Conservation (phyloP, 2,888 invertebrate genomes). For the Marasmarcha lunaedactyla region DNA sequence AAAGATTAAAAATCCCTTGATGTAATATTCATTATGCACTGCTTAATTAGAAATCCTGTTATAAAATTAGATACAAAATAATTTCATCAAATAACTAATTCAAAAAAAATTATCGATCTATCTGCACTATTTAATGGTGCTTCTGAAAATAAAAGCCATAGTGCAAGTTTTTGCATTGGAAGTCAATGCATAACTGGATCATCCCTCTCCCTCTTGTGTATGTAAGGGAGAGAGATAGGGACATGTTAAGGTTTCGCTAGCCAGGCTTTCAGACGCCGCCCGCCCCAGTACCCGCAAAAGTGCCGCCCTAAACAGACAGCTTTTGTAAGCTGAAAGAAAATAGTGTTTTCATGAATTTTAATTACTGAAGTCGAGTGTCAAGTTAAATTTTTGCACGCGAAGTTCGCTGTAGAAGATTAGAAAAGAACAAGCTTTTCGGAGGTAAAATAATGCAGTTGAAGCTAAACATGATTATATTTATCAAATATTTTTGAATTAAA, state of each 20-base stretch:
- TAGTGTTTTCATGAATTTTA: neutral
- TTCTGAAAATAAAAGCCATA: slow-evolving; percentile 2
- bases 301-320: slow-evolving; percentile 36
- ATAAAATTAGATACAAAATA: too few species aligned
- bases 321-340: neutral
- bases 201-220: slow-evolving; percentile 27
- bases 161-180: slow-evolving; percentile 22
- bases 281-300: slow-evolving; percentile 55
- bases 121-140: too few species aligned
- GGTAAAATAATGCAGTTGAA: too few species aligned
- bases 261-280: slow-evolving; percentile 45
- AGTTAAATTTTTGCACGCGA: slow-evolving; percentile 22
- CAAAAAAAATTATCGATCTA: too few species aligned
- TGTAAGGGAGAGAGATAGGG: slow-evolving; percentile 38
- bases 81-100: too few species aligned
- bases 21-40: too few species aligned
- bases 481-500: too few species aligned
- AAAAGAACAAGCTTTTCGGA: slow-evolving; percentile 3
- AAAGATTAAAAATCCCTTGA: neutral
- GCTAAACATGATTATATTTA: too few species aligned
- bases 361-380: neutral
- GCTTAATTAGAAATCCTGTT: too few species aligned
- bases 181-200: slow-evolving; percentile 28
- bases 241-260: slow-evolving; percentile 41
- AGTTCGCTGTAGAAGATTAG: slow-evolving; percentile 21